Base-by-base conservation (phyloP, 2,888 invertebrate species). In the Cantharis rustica region DNA sequence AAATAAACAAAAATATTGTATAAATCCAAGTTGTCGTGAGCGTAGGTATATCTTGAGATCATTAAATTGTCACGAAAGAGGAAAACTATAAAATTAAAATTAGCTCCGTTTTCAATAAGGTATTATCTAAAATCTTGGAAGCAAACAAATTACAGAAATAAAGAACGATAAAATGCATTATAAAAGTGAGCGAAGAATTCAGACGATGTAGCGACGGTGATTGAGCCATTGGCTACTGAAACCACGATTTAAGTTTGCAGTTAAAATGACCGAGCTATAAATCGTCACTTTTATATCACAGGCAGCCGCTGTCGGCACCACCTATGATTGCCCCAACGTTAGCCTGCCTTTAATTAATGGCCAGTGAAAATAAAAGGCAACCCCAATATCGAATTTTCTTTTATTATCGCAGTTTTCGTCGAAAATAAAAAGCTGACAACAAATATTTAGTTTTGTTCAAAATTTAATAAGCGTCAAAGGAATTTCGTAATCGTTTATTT, bases 211-310 rank as follows among this genome's bases (percentile, higher is more conserved):
- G 68, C 23, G 13, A 10, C 15, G 23, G 75, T 26, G 75, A 75
- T 75, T 75, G 73, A 73, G 71, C 71, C 71, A 26, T 69, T 64
- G 69, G 75, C 72, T 75, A 69, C 61, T 72, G 75, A 75, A 75
- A 69, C 72, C 77, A 72, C 77, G 75, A 77, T 77, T 77, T 77
- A 72, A 75, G 75, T 68, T 63, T 74, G 77, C 74, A 77, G 77
- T 77, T 72, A 72, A 77, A 77, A 77, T 77, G 77, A 75, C 75
- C 71, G 69, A 66, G 76, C 75, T 79, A 85, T 85, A 85, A 85
- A 85, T 85, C 84, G 68, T 85, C 83, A 84, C 82, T 84, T 84
- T 83, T 85, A 85, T 84, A 85, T 84, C 83, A 83, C 82, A 80
- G 80, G 80, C 83, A 82, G 84, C 83, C 81, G 83, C 84, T 84